phyloP scores from a whole-genome alignment of 2,888 invertebrate species.

The Gortyna flavago region DNA sequence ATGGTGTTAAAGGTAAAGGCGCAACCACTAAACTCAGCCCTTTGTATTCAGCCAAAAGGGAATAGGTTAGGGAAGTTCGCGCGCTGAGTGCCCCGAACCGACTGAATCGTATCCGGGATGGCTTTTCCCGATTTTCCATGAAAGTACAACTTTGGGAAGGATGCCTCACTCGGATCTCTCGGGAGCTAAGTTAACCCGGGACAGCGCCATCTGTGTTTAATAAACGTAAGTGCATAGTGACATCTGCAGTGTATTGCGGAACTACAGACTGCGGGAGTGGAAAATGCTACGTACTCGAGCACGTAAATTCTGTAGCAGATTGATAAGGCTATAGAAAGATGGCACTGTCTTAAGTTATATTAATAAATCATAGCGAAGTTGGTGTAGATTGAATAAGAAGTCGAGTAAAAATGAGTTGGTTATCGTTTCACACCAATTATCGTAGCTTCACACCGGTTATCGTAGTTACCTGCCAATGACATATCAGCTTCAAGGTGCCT shows the following conservation, averaged over 20 bases:
- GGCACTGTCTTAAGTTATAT: constrained; percentile 27
- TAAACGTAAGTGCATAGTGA: constrained; percentile 31
- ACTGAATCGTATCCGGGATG: constrained; percentile 85
- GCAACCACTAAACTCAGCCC: constrained; percentile 62
- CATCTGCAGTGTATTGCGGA: constrained; percentile 56
- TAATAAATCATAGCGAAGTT: not conserved
- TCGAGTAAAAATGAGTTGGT: not conserved
- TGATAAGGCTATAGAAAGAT: constrained; percentile 26
- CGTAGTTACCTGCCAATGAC: not conserved
- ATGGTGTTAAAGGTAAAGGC: constrained; percentile 40
- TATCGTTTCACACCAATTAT: not conserved
- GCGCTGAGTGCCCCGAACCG: constrained; percentile 82
- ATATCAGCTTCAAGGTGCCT: constrained; percentile 19
- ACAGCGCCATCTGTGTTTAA: constrained; percentile 57
- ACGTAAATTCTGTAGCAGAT: not conserved
- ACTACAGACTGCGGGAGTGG: constrained; percentile 22
- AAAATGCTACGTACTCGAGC: not conserved
- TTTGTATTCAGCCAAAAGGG: constrained; percentile 51
- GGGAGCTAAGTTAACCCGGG: constrained; percentile 32
- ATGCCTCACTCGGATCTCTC: constrained; percentile 58
- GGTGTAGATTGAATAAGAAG: not conserved
- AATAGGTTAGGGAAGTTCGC: constrained; percentile 74
- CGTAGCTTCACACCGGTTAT: no score
- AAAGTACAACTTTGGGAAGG: constrained; percentile 68
- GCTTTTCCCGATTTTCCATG: constrained; percentile 82